phyloP scores from a whole-genome alignment of 1,140 invertebrate genomes.

The Drosophila ogumai region DNA sequence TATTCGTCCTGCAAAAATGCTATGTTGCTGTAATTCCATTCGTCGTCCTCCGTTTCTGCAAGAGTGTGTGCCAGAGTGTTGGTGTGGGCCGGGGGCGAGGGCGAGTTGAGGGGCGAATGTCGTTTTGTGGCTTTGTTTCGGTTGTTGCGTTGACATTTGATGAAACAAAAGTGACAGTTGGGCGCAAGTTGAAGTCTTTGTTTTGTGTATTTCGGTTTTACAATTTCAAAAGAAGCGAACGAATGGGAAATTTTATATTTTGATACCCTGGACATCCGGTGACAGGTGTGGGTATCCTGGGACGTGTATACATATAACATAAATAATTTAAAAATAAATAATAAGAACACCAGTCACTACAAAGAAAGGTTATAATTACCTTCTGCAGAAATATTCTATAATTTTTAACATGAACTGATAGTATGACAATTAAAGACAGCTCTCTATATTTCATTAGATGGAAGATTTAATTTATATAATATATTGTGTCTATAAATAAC shows the following conservation, averaged over 20 bases:
- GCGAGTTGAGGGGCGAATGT: slow-evolving; percentile 40
- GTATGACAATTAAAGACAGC: too few relatives aligned
- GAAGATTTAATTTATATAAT: neutral
- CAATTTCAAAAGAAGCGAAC: slow-evolving; percentile 60
- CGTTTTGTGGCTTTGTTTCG: slow-evolving; percentile 82
- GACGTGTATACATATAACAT: neutral
- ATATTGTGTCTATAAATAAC: too few relatives aligned
- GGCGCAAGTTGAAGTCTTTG: slow-evolving; percentile 80
- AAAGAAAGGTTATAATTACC: neutral
- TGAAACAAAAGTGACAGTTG: slow-evolving; percentile 84
- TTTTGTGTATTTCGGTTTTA: slow-evolving; percentile 64
- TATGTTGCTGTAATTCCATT: slow-evolving; percentile 76
- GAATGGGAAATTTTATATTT: slow-evolving; percentile 70
- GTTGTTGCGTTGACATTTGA: slow-evolving; percentile 83
- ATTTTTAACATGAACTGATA: too few relatives aligned
- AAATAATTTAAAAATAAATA: neutral
- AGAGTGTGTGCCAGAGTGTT: slow-evolving; percentile 11
- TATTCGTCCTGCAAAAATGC: slow-evolving; percentile 50
- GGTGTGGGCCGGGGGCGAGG: neutral
- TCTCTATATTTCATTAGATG: too few relatives aligned
- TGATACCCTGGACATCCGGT: slow-evolving; percentile 22
- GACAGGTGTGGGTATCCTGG: neutral
- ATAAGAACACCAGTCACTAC: neutral
- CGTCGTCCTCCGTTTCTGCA: slow-evolving; percentile 58
- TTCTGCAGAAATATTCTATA: too few relatives aligned